These are phyloP conservation scores for Poeciliopsis prolifica DNA, from an alignment of 2,113 vertebrate species.

Conservation along the genomic window DNA sequence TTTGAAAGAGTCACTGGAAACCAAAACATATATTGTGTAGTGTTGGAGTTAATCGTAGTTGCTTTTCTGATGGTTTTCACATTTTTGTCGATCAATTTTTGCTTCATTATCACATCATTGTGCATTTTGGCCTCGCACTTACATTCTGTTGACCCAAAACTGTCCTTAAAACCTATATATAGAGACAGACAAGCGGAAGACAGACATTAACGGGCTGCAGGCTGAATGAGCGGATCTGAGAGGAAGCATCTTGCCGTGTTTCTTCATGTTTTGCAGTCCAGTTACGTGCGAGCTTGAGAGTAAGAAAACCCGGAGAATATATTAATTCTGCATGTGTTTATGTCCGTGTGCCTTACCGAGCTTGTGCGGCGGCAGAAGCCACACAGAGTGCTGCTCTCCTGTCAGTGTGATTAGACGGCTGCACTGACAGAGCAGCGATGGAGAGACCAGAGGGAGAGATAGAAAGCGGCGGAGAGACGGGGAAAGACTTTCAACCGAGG, in stretches of 20 bases:
- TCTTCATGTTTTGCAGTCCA: conserved; percentile 27
- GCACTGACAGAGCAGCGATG: conserved; percentile 32
- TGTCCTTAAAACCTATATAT: conserved; percentile 46
- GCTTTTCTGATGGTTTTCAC: neutral
- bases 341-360: conserved; percentile 54
- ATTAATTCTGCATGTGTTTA: conserved; percentile 66
- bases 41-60: neutral
- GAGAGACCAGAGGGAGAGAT: conserved; percentile 19
- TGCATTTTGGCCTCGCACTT: too few relatives aligned
- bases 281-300: conserved; percentile 30
- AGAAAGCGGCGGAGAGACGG: neutral
- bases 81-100: neutral
- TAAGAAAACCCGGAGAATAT: conserved; percentile 46
- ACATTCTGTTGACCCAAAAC: conserved; percentile 64
- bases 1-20: too few relatives aligned
- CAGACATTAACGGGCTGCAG: conserved; percentile 17
- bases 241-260: neutral
- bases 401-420: conserved; percentile 67
- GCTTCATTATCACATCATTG: neutral
- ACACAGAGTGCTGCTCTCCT: conserved; percentile 58
- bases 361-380: conserved; percentile 60
- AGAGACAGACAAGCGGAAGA: conserved; percentile 44
- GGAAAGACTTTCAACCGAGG: conserved; percentile 22
- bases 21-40: neutral
- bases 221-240: conserved; percentile 19